Evolutionary conservation across 2,888 invertebrate species (phyloP).

Genomic region (Noctua comes): DNA sequence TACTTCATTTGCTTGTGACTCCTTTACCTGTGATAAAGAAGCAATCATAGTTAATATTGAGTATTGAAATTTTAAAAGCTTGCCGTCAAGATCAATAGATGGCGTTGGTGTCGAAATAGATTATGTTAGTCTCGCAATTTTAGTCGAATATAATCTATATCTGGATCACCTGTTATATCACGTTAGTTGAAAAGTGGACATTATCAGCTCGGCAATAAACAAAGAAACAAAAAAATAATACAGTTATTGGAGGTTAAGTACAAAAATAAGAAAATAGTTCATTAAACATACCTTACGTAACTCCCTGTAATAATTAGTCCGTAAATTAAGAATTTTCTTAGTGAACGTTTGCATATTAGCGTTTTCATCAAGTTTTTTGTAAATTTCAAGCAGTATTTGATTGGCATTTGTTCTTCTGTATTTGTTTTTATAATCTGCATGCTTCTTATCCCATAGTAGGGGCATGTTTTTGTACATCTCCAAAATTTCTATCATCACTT

Average conservation of each 20-base stretch:
- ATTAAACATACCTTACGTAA: conserved; percentile 27
- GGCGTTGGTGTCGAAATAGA: neutral
- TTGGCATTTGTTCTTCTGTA: conserved; percentile 15
- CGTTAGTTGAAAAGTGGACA: neutral
- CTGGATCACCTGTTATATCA: neutral
- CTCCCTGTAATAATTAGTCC: conserved; percentile 36
- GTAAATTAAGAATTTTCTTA: conserved; percentile 45
- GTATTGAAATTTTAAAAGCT: neutral
- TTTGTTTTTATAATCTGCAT: conserved; percentile 31
- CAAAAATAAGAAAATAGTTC: neutral
- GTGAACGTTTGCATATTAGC: conserved; percentile 7
- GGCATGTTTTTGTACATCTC: conserved; percentile 40
- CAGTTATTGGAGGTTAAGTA: conserved; percentile 4
- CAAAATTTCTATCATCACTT: conserved; percentile 27
- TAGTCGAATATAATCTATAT: too few species aligned
- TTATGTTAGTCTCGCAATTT: neutral
- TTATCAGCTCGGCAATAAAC: neutral
- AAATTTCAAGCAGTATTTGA: conserved; percentile 17
- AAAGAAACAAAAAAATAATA: neutral
- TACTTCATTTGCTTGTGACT: neutral
- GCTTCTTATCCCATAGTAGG: conserved; percentile 29
- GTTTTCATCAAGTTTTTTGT: conserved; percentile 10
- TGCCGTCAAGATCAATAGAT: neutral
- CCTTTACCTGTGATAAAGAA: conserved; percentile 12
- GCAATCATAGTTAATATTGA: neutral